Evolutionary conservation across 2,113 vertebrate species (phyloP), one percentile per base, ranked within the genome.

Genomic region (Notarius lentiginosus): DNA sequence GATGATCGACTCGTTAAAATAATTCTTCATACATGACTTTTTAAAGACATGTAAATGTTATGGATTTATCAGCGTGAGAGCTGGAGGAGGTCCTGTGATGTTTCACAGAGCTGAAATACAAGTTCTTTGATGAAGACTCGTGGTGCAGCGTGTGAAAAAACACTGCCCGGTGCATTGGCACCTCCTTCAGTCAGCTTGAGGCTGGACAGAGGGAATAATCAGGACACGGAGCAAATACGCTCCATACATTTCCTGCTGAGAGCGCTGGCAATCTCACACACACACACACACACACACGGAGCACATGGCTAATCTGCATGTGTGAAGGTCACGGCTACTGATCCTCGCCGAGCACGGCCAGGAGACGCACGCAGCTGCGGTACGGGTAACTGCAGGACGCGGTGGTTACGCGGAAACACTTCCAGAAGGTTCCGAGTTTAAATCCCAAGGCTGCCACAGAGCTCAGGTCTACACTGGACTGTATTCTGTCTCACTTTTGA

Each of bases 291-390:
- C 8, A 55, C 9, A 56, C 9, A 56, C 92, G 90, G 92, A 93
- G 93, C 96, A 95, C 96, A 95, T 94, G 96, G 96, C 96, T 97
- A 94, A 97, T 97, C 96, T 97, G 92, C 96, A 96, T 96, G 95
- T 95, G 96, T 93, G 96, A 95, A 96, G 96, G 96, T 97, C 96
- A 96, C 89, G 84, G 92, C 95, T 92, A 94, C 90, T 91, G 93
- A 93, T 93, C 92, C 92, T 77, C 41, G 90, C 89, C 91, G 94
- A 94, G 93, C 12, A 83, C 90, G 86, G 96, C 95, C 95, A 95
- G 53, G 9, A 79, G 77, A 58, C 10, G 7, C n/a, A 20, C 2
- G 17, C 53, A 9, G 77, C 77, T 58, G 77, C 18, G n/a, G 8
- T 10, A 27, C 17, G 15, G 55, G 53, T 27, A 58, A 34, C 77